phyloP scores from a whole-genome alignment of 2,888 invertebrate species.

The Caenorhabditis afra region DNA sequence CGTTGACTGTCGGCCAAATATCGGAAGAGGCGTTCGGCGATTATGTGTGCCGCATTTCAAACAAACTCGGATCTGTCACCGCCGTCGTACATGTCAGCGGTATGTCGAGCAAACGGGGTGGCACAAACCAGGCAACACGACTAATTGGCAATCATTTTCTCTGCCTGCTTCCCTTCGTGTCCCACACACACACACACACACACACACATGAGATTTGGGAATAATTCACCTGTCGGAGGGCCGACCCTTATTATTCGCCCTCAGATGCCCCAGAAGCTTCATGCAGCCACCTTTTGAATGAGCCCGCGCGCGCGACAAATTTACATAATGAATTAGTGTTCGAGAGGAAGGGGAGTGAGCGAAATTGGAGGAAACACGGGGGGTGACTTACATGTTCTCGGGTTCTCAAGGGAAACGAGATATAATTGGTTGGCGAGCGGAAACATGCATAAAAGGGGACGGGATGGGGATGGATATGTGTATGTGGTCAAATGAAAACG shows the following conservation, averaged over 20 bases:
- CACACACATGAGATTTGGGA: slow-evolving; percentile 12
- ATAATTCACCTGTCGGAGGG: slow-evolving; percentile 55
- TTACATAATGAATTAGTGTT: slow-evolving; percentile 58
- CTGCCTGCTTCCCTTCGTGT: slow-evolving; percentile 1
- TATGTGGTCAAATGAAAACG: too few species aligned
- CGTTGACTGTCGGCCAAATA: slow-evolving; percentile 56
- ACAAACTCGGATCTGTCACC: slow-evolving; percentile 65
- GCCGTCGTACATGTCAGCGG: slow-evolving; percentile 68
- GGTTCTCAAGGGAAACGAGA: slow-evolving; percentile 1
- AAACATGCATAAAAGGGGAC: not conserved
- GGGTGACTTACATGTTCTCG: slow-evolving; percentile 19
- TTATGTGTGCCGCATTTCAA: slow-evolving; percentile 68
- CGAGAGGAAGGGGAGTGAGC: not conserved
- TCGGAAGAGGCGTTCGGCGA: slow-evolving; percentile 69
- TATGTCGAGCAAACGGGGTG: too few species aligned
- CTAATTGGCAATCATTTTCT: slow-evolving; percentile 59
- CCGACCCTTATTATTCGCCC: slow-evolving; percentile 44
- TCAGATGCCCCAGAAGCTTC: slow-evolving; percentile 22
- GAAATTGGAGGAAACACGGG: slow-evolving; percentile 9
- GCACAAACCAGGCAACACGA: too few species aligned
- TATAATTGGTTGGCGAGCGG: slow-evolving; percentile 23
- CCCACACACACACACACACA: not conserved
- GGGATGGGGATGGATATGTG: too few species aligned
- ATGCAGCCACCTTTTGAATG: slow-evolving; percentile 57
- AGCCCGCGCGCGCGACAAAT: slow-evolving; percentile 45